Percentiles rank a stretch among this genome's conserved stretches.
These are phyloP conservation scores for Conus ventricosus DNA, from an alignment of 1,140 invertebrate species.

Conservation along the genomic window DNA sequence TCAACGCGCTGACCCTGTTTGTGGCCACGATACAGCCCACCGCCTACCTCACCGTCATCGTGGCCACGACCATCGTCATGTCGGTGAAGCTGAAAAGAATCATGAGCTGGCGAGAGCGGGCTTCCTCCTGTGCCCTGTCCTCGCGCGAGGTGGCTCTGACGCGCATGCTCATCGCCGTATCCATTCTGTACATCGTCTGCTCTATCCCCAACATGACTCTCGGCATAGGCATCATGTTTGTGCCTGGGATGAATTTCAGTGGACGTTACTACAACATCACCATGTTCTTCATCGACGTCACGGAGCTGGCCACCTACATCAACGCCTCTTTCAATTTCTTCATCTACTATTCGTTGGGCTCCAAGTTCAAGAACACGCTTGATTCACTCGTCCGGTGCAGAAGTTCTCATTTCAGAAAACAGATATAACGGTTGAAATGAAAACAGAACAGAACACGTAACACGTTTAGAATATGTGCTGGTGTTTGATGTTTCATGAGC, in stretches of 20 bases:
- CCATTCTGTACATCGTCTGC: constrained; percentile 3
- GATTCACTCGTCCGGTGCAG: not conserved
- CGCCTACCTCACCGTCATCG: not conserved
- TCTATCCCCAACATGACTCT: not conserved
- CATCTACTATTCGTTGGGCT: constrained; percentile 23
- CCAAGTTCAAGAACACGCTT: constrained; percentile 1
- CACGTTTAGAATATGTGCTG: not conserved
- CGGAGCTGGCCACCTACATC: not conserved
- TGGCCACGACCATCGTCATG: not conserved
- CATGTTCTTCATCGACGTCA: not conserved
- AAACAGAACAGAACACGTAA: not conserved
- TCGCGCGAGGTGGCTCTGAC: constrained; percentile 15
- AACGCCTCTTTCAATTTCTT: constrained; percentile 28
- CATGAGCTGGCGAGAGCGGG: not conserved
- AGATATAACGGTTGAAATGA: not conserved
- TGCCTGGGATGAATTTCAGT: not conserved
- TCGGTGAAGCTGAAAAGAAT: constrained; percentile 5
- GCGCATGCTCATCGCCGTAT: constrained; percentile 7
- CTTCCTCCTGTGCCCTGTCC: not conserved
- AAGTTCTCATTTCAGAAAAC: not conserved
- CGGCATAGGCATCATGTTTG: not conserved
- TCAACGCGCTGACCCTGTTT: not conserved
- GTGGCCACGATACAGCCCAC: not conserved
- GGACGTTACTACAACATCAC: not conserved
- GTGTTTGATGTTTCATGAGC: not conserved